These are phyloP conservation scores for Eupristina koningsbergeri DNA, from an alignment of 1,140 invertebrate genomes.

Conservation along the genomic window DNA sequence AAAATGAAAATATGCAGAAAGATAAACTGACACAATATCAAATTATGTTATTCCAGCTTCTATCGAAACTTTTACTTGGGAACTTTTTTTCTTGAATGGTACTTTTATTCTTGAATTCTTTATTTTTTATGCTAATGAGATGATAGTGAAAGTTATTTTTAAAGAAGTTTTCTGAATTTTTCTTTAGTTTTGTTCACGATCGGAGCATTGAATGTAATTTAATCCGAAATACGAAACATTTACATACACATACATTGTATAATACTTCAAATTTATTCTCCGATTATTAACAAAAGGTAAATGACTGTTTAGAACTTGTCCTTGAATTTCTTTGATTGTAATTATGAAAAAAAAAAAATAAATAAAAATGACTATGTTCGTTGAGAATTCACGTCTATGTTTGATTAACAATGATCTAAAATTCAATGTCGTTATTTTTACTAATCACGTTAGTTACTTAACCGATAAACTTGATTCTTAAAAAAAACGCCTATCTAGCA, in stretches of 20 bases:
- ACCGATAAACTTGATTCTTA: neutral
- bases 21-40: neutral
- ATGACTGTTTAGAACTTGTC: neutral
- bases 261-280: neutral
- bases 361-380: neutral
- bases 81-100: too few species aligned
- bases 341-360: neutral
- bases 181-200: neutral
- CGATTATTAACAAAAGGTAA: neutral
- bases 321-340: neutral
- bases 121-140: too few species aligned
- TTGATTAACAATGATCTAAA: neutral
- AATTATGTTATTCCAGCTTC: too few species aligned
- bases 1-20: neutral
- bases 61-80: neutral
- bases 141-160: too few species aligned
- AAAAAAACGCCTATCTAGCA: neutral
- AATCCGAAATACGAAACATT: too few species aligned
- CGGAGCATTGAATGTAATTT: too few species aligned
- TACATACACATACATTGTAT: too few species aligned
- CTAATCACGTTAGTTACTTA: conserved; percentile 30
- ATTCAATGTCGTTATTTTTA: neutral
- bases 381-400: neutral
- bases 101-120: too few species aligned
- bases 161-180: neutral